Evolutionary conservation across 1,140 invertebrate species (phyloP).

Genomic region (Aphelenchoides avenae): DNA sequence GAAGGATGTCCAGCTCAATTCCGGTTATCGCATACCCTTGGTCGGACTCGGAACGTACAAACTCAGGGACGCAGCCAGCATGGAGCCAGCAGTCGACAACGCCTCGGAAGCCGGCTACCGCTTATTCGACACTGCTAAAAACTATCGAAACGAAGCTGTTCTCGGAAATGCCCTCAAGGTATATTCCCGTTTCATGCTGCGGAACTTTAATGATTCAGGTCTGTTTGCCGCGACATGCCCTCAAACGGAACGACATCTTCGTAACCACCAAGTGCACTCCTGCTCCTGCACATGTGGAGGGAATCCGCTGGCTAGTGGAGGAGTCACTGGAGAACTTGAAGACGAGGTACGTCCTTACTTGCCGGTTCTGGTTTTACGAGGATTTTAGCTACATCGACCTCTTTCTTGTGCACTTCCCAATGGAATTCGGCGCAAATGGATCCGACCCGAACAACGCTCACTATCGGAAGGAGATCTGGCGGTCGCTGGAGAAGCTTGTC

Average conservation of each 20-base stretch:
- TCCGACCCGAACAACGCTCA: slow-evolving; percentile 39
- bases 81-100: no score
- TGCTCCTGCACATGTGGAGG: slow-evolving; percentile 24
- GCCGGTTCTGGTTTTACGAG: no score
- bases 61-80: no score
- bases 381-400: slow-evolving; percentile 40
- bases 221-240: slow-evolving; percentile 29
- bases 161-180: no score
- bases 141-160: no score
- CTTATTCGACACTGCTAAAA: no score
- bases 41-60: no score
- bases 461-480: slow-evolving; percentile 37
- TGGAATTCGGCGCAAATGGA: slow-evolving; percentile 36
- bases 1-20: no score
- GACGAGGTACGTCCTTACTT: slow-evolving; percentile 23
- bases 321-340: slow-evolving; percentile 43
- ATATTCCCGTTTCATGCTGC: no score
- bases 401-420: slow-evolving; percentile 52
- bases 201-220: no score
- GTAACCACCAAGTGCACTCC: slow-evolving; percentile 43
- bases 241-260: slow-evolving; percentile 43
- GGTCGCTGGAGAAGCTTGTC: slow-evolving; percentile 39
- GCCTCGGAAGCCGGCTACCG: no score
- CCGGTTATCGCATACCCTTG: no score
- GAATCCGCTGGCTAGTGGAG: slow-evolving; percentile 21